phyloP scores from a whole-genome alignment of 2,797 vertebrate genomes.

The Ctenosaura bakeri region DNA sequence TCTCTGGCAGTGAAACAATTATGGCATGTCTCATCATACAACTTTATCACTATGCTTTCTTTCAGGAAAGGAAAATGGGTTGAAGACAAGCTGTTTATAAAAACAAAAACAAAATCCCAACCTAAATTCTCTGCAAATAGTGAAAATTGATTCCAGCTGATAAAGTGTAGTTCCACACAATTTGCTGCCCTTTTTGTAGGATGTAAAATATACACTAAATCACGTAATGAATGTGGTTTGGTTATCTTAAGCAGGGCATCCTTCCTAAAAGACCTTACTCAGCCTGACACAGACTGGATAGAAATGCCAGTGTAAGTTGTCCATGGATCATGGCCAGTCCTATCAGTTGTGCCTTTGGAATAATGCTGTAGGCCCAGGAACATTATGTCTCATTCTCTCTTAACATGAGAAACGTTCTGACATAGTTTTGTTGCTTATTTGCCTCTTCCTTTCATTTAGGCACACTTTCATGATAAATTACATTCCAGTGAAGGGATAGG shows the following conservation, averaged over 20 bases:
- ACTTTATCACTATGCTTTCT: neutral
- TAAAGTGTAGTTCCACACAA: conserved; percentile 25
- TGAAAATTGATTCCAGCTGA: neutral
- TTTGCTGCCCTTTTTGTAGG: conserved; percentile 41
- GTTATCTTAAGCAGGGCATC: neutral
- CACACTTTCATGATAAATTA: neutral
- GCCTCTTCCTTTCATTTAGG: neutral
- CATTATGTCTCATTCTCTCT: neutral
- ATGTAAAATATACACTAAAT: conserved; percentile 13
- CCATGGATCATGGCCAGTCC: neutral
- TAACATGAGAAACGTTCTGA: neutral
- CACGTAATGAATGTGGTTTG: conserved; percentile 2
- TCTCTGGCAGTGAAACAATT: neutral
- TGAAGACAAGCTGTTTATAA: neutral
- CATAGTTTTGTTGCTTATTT: neutral
- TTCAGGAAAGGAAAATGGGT: neutral
- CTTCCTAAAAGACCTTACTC: neutral
- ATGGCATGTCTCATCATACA: neutral
- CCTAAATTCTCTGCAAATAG: neutral
- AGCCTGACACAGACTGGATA: neutral
- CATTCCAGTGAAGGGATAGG: neutral
- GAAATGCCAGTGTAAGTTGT: neutral
- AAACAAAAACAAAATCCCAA: neutral
- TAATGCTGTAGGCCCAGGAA: neutral
- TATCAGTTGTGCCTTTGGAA: neutral